These are phyloP conservation scores for Asbolus verrucosus DNA, from an alignment of 1,140 invertebrate genomes.

Conservation along the genomic window DNA sequence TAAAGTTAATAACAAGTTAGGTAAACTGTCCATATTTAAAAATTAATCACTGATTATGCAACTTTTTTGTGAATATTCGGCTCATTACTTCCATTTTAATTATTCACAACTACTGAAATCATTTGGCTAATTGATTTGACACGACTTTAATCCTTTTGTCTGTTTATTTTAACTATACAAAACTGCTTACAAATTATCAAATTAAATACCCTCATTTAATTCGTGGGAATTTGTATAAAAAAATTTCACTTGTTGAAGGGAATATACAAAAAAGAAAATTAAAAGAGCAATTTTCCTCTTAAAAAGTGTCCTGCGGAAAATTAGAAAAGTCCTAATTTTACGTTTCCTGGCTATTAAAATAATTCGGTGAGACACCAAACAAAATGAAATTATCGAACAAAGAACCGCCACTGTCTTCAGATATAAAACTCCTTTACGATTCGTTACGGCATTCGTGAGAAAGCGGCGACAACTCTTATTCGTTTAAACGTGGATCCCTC, in stretches of 20 bases:
- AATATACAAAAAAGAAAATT: too few relatives aligned
- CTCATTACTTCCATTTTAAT: background rate
- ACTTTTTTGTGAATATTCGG: background rate
- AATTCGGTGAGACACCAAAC: conserved; percentile 34
- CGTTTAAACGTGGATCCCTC: conserved; percentile 8
- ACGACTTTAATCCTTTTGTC: background rate
- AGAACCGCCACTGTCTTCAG: conserved; percentile 22
- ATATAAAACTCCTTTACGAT: conserved; percentile 21
- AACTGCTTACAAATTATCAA: conserved; percentile 2
- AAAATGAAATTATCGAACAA: conserved; percentile 42
- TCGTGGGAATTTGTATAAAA: too few relatives aligned
- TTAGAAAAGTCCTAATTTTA: conserved; percentile 35
- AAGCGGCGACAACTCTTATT: conserved; percentile 31
- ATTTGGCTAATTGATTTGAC: conserved; percentile 7
- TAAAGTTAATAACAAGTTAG: too few relatives aligned
- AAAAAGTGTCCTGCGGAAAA: background rate
- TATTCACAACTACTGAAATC: background rate
- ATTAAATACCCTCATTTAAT: background rate
- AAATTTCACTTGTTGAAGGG: too few relatives aligned
- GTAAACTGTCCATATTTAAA: background rate
- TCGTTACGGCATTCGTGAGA: conserved; percentile 28
- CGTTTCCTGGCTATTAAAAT: conserved; percentile 30
- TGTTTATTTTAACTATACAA: background rate
- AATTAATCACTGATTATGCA: conserved; percentile 13
- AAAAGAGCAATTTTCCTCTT: background rate